Evolutionary conservation across 2,797 vertebrate genomes (phyloP).

Genomic region (Synanceia verrucosa): DNA sequence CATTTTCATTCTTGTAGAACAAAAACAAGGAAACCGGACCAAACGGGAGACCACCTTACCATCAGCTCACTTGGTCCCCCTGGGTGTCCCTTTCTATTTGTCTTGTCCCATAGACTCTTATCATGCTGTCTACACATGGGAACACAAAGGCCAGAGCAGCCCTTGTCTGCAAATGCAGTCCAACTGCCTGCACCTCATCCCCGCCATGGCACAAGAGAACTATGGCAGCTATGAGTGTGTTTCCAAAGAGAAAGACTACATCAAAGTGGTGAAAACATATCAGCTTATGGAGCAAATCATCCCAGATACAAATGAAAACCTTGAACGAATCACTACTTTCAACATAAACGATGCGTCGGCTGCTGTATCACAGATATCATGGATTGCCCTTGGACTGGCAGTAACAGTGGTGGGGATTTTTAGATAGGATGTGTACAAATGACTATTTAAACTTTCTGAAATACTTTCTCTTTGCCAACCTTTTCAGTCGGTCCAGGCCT

Average conservation of each 20-base stretch:
- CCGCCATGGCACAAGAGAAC: conserved; percentile 56
- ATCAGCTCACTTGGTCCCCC: conserved; percentile 55
- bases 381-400: conserved; percentile 22
- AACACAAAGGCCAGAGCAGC: conserved; percentile 41
- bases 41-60: conserved; percentile 43
- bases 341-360: conserved; percentile 9
- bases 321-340: rapidly evolving
- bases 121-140: conserved; percentile 82
- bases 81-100: conserved; percentile 77
- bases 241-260: conserved; percentile 75
- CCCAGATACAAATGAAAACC: neutral
- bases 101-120: conserved; percentile 83
- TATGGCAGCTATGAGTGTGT: conserved; percentile 79
- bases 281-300: conserved; percentile 29
- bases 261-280: conserved; percentile 70
- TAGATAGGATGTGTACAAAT: conserved; percentile 4
- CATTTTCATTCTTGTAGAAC: conserved; percentile 27
- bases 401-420: conserved; percentile 6
- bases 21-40: conserved; percentile 11
- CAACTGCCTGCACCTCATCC: conserved; percentile 80
- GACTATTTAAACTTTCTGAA: neutral
- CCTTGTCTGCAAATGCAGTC: conserved; percentile 75
- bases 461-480: neutral
- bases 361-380: neutral
- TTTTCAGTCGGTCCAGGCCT: neutral